Percentiles rank a stretch among this genome's conserved stretches.
These are phyloP conservation scores for Pteromalus puparum DNA, from an alignment of 1,140 invertebrate species.

Conservation along the genomic window DNA sequence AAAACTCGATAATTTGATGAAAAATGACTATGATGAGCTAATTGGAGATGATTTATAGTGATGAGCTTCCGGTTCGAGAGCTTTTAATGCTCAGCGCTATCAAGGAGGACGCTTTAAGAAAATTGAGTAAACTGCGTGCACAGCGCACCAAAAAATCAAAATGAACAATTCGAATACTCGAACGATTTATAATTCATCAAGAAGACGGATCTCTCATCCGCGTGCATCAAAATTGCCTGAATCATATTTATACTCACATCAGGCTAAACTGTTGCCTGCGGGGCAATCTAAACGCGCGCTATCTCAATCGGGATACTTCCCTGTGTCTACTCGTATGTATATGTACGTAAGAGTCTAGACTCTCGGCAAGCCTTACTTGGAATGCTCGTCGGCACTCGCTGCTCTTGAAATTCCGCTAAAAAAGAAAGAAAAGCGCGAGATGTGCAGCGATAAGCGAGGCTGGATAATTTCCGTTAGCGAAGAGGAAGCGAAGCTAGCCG, in stretches of 20 bases:
- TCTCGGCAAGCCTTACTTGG: neutral
- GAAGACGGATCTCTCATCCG: no score
- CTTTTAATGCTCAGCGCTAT: no score
- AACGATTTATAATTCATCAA: no score
- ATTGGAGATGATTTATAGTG: neutral
- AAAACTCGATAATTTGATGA: neutral
- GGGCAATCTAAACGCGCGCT: neutral
- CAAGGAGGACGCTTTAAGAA: no score
- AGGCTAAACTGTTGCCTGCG: no score
- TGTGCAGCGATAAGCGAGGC: neutral
- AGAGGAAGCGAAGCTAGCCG: neutral
- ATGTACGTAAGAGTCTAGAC: no score
- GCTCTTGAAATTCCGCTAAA: neutral
- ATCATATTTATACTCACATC: no score
- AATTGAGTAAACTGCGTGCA: no score
- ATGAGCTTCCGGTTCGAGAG: neutral
- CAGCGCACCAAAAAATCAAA: no score
- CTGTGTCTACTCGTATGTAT: neutral
- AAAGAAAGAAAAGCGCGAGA: conserved; percentile 4
- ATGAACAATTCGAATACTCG: no score
- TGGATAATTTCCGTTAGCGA: neutral
- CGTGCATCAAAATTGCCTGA: no score
- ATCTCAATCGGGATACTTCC: neutral
- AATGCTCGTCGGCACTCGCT: no score
- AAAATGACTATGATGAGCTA: neutral